Percentiles rank a stretch among this genome's conserved stretches.
phyloP scores from a whole-genome alignment of 2,113 vertebrate species.

The Serinus canaria region DNA sequence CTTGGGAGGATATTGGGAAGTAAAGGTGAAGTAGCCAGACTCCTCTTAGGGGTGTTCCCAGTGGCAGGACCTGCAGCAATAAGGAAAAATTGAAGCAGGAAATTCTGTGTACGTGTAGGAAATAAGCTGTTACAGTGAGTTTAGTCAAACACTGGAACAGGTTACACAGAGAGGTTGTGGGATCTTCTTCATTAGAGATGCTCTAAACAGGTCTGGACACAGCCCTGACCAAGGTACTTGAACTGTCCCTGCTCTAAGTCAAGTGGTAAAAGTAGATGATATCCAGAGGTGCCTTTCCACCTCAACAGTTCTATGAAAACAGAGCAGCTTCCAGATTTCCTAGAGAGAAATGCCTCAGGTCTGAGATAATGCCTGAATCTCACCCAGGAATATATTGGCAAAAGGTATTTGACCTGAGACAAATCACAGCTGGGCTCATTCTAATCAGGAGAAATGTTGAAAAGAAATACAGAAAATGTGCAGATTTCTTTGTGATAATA shows the following conservation, averaged over 20 bases:
- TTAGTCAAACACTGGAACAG: background rate
- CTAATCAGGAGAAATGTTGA: background rate
- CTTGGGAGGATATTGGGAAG: background rate
- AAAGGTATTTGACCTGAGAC: background rate
- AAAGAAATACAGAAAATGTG: background rate
- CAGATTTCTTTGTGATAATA: background rate
- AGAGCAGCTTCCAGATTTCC: background rate
- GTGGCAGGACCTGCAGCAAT: background rate
- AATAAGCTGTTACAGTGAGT: background rate
- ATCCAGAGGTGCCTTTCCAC: background rate
- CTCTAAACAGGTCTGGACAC: background rate
- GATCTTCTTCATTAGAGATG: background rate
- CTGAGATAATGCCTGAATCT: background rate
- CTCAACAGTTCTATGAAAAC: background rate
- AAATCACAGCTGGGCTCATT: background rate
- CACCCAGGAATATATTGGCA: background rate
- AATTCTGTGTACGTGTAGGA: background rate
- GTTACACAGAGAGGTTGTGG: background rate
- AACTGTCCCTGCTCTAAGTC: background rate
- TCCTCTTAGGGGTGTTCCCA: background rate
- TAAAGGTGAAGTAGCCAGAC: background rate
- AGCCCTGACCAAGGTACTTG: background rate
- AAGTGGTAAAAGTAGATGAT: background rate
- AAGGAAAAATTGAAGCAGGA: background rate
- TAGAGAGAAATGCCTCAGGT: background rate